Base-by-base conservation (phyloP, 1,140 invertebrate genomes). In the Cotesia vestalis region DNA sequence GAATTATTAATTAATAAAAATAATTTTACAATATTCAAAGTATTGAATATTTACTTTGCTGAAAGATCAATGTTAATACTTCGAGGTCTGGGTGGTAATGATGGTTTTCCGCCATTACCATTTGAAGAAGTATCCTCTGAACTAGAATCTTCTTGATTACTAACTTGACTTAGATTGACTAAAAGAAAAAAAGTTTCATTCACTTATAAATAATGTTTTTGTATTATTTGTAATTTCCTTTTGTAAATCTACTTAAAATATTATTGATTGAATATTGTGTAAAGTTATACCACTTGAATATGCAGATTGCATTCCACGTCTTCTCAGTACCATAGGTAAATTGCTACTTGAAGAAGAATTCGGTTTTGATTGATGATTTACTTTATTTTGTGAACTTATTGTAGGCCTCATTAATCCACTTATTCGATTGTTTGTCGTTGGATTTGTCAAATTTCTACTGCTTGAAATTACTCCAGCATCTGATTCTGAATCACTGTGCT, bases 301-400 rank as follows among this genome's bases (percentile, higher is more conserved):
- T 66, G 91, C 90, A 76, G 89, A 87, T 69, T 90, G 88, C 72
- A 91, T 86, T 12, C 90, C 89, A 51, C 89, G 86, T 60, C 91
- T 88, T 73, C 92, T 85, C 51, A 90, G 79, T 12, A 88, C 86
- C 6, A 88, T 86, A 38, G 88, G 88, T 27, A 88, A 83, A 67
- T 82, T 87, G 14, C 78, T 80, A 72, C 74, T 78, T 6, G 81
- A 81, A 46, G 79, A 77, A 34, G 76, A 80, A 52, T 75, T 80
- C 4, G 78, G 69, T 75, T 84, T 84, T 27, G 75, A 82, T 69
- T 84, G 83, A 77, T 84, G 82, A 79, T 84, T 90, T 3, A 90
- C 87, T 84, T 94, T 94, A 84, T 94, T 94, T 79, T 93, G 90
- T 0, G 92, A 94, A 76, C 92, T 92, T 66, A 94, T 94, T 4